Conservation (phyloP, 2,797 vertebrate genomes). For the Epinephelus coioides region DNA sequence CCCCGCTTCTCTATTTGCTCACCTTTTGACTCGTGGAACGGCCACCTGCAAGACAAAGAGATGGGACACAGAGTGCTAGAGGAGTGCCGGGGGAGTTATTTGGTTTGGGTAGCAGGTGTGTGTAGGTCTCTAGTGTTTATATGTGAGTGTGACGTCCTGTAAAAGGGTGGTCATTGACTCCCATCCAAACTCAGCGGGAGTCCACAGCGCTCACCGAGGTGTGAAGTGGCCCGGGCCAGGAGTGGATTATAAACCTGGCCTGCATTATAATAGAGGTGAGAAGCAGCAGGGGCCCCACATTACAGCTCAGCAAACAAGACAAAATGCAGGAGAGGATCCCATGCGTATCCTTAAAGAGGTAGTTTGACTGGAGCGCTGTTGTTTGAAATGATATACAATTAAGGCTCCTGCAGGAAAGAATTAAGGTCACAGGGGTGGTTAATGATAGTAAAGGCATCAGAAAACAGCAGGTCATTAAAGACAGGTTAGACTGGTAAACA, state of each 20-base stretch:
- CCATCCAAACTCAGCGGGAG: constrained; percentile 73
- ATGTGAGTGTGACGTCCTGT: constrained; percentile 40
- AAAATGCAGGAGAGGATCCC: constrained; percentile 60
- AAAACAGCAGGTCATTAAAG: constrained; percentile 71
- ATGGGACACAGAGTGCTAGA: background rate
- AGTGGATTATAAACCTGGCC: constrained; percentile 73
- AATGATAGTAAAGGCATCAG: constrained; percentile 52
- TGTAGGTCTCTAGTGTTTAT: constrained; percentile 40
- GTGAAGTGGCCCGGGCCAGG: constrained; percentile 77
- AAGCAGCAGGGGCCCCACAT: constrained; percentile 64
- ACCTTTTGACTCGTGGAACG: constrained; percentile 67
- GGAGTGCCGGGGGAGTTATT: constrained; percentile 48
- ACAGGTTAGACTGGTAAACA: constrained; percentile 65
- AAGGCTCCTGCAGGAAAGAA: constrained; percentile 51
- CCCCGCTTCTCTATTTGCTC: constrained; percentile 71
- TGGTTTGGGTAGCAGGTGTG: constrained; percentile 74
- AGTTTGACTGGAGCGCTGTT: constrained; percentile 60
- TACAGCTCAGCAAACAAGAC: constrained; percentile 72
- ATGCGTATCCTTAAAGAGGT: constrained; percentile 47
- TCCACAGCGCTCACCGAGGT: constrained; percentile 68
- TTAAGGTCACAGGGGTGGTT: constrained; percentile 65
- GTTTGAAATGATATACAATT: constrained; percentile 76
- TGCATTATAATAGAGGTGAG: constrained; percentile 81
- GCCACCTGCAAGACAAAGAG: constrained; percentile 76
- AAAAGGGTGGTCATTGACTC: constrained; percentile 66